Evolutionary conservation across 2,113 vertebrate genomes (phyloP), one percentile per base, ranked within the genome.

Genomic region (Bolborhynchus lineola): DNA sequence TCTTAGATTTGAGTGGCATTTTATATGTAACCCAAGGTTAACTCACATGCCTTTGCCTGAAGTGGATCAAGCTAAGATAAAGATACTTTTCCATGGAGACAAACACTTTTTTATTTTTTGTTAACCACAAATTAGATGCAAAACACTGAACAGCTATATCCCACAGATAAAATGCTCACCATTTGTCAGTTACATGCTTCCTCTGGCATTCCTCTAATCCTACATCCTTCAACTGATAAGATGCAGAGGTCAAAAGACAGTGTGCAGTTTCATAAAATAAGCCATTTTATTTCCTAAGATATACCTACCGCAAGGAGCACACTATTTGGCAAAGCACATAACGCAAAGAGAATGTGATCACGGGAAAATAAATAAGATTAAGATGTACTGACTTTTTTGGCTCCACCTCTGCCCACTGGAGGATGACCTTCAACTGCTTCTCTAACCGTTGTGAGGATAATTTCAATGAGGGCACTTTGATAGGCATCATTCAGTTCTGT

Each of bases 351-450:
- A 62, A 84, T 17, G 25, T 62, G 69, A 92, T 90, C 76, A 93
- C 17, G 92, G 53, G 21, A 88, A 42, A 91, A 62, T 69, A 80
- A 79, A 80, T 65, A 41, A 95, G 64, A 89, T 39, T 57, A 82
- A 93, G 69, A 85, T 17, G 60, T 74, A 98, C 97, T 95, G 50
- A 99, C 99, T 98, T 98, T 99, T 95, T 98, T 99, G 49, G 97
- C 95, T 81, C 98, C 97, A 20, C 97, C 98, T 97, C 99, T 98
- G 63, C 99, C 99, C 19, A 97, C 97, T 83, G 98, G 98, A 49
- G 96, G 97, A 47, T 98, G 98, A 29, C 98, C 98, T 93, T 99
- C 98, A 52, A 98, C 98, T 50, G 99, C 98, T 97, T 99, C 98
- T 95, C 98, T 98, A 41, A 99, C 97, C 1, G 98, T 98, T 7